phyloP scores from a whole-genome alignment of 1,140 invertebrate genomes.

The Hyphantria cunea region DNA sequence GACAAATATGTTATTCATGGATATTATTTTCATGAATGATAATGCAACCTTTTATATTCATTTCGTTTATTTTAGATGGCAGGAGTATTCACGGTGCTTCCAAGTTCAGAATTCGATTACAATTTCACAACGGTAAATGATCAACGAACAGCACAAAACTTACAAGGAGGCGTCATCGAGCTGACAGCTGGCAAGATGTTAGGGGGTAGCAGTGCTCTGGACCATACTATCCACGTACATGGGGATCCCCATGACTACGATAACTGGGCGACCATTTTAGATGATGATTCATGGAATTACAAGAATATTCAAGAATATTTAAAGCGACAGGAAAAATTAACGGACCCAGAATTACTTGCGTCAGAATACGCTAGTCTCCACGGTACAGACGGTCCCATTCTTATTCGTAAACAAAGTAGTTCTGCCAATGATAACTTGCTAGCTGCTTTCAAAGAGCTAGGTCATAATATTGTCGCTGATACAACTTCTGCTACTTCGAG shows the following conservation, averaged over 20 bases:
- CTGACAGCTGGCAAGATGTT: conserved; percentile 70
- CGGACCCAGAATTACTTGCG: conserved; percentile 11
- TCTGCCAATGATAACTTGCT: not conserved
- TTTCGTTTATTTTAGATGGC: conserved; percentile 3
- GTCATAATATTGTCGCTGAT: conserved; percentile 64
- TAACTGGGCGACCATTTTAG: conserved; percentile 80
- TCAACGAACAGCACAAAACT: not conserved
- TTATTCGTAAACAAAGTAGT: not conserved
- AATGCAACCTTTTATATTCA: conserved; percentile 1
- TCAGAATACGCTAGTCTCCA: conserved; percentile 1
- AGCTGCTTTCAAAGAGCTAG: conserved; percentile 21
- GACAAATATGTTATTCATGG: not conserved
- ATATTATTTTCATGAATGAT: not conserved
- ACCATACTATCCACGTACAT: conserved; percentile 90
- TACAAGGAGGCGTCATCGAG: not conserved
- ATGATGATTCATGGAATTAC: conserved; percentile 84
- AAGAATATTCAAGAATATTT: conserved; percentile 41
- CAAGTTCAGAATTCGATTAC: conserved; percentile 7
- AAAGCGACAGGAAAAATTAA: conserved; percentile 25
- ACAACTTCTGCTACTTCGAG: conserved; percentile 76
- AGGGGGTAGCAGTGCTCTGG: conserved; percentile 87
- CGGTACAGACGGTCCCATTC: conserved; percentile 22
- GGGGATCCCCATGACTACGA: conserved; percentile 87
- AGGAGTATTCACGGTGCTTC: conserved; percentile 4
- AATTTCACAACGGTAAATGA: conserved; percentile 7